A percentile compares a stretch with the other conserved stretches of the same genome.
These are phyloP conservation scores for Rhagoletis zephyria DNA, from an alignment of 1,140 invertebrate species.

Conservation along the genomic window DNA sequence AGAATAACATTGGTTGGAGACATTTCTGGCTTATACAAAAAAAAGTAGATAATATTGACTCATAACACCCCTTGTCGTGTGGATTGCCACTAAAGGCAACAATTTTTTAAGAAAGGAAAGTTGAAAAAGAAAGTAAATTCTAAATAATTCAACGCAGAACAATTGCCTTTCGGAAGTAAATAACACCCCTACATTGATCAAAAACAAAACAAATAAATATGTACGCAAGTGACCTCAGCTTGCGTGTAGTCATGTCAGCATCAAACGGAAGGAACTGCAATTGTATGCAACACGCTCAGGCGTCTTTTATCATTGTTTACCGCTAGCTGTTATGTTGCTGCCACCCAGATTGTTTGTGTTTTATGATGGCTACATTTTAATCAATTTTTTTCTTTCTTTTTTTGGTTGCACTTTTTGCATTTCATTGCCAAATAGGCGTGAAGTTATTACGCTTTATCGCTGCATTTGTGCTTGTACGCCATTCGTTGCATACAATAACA, in stretches of 20 bases:
- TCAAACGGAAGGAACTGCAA: background rate
- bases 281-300: background rate
- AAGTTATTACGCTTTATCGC: background rate
- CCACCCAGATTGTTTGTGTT: background rate
- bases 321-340: background rate
- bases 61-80: no score
- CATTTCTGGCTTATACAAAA: no score
- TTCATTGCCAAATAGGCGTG: slow-evolving; percentile 14
- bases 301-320: background rate
- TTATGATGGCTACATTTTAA: background rate
- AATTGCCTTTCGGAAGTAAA: no score
- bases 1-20: no score
- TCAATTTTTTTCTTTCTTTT: background rate
- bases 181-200: no score
- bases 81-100: no score
- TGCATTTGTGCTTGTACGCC: background rate
- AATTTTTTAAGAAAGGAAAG: no score
- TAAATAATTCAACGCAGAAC: no score
- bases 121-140: no score
- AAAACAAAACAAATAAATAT: no score
- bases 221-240: background rate
- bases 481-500: background rate
- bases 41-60: no score
- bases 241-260: background rate
- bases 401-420: background rate